Base-by-base conservation (phyloP, 2,797 vertebrate genomes). In the Iguana delicatissima region DNA sequence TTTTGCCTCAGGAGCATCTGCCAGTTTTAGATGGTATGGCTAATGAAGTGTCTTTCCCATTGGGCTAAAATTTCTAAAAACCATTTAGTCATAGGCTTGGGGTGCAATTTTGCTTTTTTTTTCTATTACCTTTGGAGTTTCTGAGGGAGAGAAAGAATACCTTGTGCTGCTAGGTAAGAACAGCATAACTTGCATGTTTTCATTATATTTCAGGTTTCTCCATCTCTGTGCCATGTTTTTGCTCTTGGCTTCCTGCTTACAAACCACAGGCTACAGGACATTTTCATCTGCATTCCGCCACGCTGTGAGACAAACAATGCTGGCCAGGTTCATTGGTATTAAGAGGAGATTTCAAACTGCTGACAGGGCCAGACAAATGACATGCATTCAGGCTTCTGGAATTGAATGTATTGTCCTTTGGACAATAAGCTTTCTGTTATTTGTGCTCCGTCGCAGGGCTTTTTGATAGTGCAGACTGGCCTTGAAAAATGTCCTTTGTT, bases 1-100 rank as follows among this genome's bases (percentile, higher is more conserved):
- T 89, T 72, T 83, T 89, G 9, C 2, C 38, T 20, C 80, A 35
- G 84, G n/a, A 89, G 57, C 32, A 83, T 76, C 80, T 89, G 50
- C n/a, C 57, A 85, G 76, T 88, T 94, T 73, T 87, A 88, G 91
- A 84, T 91, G 92, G 72, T 1, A 91, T 91, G 89, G 12, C 89
- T 94, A 85, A 4, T 84, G 24, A 92, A 74, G 0, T 59, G 3
- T 77, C 32, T 92, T 90, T 38, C 85, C 64, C 26, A 2, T 87
- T 24, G 79, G 89, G 69, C 73, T 92, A 94, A 93, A 91, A n/a
- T 20, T 91, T 18, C 9, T 92, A 90, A 94, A 59, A 91, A n/a
- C 1, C 69, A 55, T 94, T 93, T 95, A 89, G 93, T 73, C 20
- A 76, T 57, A 85, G 72, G 62, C 22, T 87, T 88, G 88, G 76